Conservation (phyloP, 2,888 invertebrate genomes). For the Conchocele bisecta region DNA sequence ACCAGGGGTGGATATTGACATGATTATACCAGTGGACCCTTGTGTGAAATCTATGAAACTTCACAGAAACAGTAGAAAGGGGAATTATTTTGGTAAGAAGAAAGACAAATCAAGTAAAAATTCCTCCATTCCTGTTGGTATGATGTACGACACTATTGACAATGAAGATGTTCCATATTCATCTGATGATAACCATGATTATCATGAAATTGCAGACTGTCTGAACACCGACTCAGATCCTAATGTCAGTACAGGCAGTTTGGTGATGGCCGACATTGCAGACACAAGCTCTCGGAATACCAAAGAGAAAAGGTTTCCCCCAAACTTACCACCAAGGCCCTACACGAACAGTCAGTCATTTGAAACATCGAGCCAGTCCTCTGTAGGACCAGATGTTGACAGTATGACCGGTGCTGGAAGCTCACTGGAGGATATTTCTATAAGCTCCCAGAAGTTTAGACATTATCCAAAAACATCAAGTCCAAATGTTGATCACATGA, state of each 20-base stretch:
- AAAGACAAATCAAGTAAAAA: too few relatives aligned
- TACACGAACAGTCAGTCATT: slow-evolving; percentile 40
- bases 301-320: slow-evolving; percentile 56
- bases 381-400: slow-evolving; percentile 45
- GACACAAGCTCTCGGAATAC: slow-evolving; percentile 20
- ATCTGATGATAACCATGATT: slow-evolving; percentile 62
- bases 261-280: too few relatives aligned
- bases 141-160: slow-evolving; percentile 54
- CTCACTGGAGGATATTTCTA: slow-evolving; percentile 49
- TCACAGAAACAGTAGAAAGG: slow-evolving; percentile 2
- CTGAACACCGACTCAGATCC: slow-evolving; percentile 1
- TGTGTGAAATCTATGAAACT: slow-evolving; percentile 30
- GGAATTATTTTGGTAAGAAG: slow-evolving; percentile 20
- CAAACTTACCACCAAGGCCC: slow-evolving; percentile 68
- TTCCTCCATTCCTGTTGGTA: slow-evolving; percentile 25
- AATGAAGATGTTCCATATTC: slow-evolving; percentile 34
- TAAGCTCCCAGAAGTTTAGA: slow-evolving; percentile 39
- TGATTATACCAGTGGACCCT: slow-evolving; percentile 41
- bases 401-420: slow-evolving; percentile 47
- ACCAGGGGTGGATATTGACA: slow-evolving; percentile 28
- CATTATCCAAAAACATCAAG: slow-evolving; percentile 1
- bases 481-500: neutral
- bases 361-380: slow-evolving; percentile 55
- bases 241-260: neutral
- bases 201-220: slow-evolving; percentile 70